Evolutionary conservation across 1,140 invertebrate genomes (phyloP).

Genomic region (Drosophila takahashii): DNA sequence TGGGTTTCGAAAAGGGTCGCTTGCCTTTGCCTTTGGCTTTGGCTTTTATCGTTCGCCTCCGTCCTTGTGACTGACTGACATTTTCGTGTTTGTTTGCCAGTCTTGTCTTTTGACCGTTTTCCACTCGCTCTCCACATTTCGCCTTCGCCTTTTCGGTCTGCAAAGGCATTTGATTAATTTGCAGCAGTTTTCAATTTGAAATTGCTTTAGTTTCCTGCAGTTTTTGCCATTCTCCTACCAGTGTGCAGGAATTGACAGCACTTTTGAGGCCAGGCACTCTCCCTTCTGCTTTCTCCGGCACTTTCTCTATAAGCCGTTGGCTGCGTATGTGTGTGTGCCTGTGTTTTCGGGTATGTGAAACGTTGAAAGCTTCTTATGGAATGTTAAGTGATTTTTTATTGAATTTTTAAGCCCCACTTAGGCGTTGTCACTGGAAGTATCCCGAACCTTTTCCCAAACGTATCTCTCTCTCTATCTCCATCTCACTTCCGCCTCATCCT

Average conservation of each 20-base stretch:
- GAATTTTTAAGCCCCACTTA: conserved; percentile 56
- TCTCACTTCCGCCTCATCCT: background rate
- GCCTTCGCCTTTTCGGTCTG: background rate
- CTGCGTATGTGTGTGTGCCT: conserved; percentile 28
- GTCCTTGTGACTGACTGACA: conserved; percentile 73
- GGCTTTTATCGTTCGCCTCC: conserved; percentile 50
- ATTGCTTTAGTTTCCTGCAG: conserved; percentile 71
- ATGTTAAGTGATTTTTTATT: conserved; percentile 67
- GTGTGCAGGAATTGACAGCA: conserved; percentile 24
- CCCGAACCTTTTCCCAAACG: conserved; percentile 16
- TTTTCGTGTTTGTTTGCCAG: conserved; percentile 49
- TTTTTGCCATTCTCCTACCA: conserved; percentile 28
- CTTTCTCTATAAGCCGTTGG: conserved; percentile 21
- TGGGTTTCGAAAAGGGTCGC: conserved; percentile 12
- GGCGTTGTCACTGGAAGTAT: conserved; percentile 46
- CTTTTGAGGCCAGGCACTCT: conserved; percentile 1
- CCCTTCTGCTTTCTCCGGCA: background rate
- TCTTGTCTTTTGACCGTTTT: conserved; percentile 42
- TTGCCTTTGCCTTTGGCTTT: conserved; percentile 40
- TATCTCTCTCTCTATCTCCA: conserved; percentile 3
- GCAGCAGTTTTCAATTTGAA: conserved; percentile 80
- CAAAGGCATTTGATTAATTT: conserved; percentile 80
- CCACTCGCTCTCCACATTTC: background rate
- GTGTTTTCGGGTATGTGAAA: conserved; percentile 24
- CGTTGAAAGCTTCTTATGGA: conserved; percentile 59